These are phyloP conservation scores for Caenorhabditis sp. DNA, from an alignment of 2,888 invertebrate genomes.

Conservation along the genomic window DNA sequence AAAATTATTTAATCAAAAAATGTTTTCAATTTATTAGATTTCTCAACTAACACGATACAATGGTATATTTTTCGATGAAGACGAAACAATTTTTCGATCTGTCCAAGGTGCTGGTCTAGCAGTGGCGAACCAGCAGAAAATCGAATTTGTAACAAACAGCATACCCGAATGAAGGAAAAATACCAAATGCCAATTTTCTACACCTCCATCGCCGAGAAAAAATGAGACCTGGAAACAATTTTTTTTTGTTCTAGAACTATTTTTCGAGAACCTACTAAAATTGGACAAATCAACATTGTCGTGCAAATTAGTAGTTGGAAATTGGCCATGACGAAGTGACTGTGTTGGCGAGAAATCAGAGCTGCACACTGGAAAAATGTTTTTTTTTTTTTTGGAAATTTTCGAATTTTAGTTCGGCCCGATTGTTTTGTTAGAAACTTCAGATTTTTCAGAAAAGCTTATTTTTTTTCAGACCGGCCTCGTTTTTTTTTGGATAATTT, in stretches of 20 bases:
- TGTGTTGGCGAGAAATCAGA: constrained; percentile 65
- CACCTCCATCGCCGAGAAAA: constrained; percentile 43
- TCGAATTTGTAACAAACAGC: constrained; percentile 57
- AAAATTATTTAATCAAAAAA: too few species aligned
- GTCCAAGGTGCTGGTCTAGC: constrained; percentile 68
- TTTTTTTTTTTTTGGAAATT: not conserved
- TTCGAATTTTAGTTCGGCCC: not conserved
- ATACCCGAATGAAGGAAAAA: constrained; percentile 63
- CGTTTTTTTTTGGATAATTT: too few species aligned
- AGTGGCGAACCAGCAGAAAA: constrained; percentile 65
- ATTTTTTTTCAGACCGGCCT: too few species aligned
- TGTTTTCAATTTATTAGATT: too few species aligned
- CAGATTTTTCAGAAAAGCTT: too few species aligned
- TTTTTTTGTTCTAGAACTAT: not conserved
- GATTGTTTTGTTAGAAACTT: too few species aligned
- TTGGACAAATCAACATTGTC: constrained; percentile 66
- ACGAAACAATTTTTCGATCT: constrained; percentile 24
- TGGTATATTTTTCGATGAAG: constrained; percentile 30
- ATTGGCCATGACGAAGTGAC: constrained; percentile 68
- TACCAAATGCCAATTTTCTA: constrained; percentile 62
- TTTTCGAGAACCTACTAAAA: constrained; percentile 40
- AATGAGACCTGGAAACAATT: constrained; percentile 41
- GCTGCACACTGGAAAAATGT: constrained; percentile 50
- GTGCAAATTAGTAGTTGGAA: constrained; percentile 67
- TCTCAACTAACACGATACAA: too few species aligned